Percentiles rank a stretch among this genome's conserved stretches.
These are phyloP conservation scores for Peromyscus nudipes DNA, from an alignment of 2,797 vertebrate genomes.

Conservation along the genomic window DNA sequence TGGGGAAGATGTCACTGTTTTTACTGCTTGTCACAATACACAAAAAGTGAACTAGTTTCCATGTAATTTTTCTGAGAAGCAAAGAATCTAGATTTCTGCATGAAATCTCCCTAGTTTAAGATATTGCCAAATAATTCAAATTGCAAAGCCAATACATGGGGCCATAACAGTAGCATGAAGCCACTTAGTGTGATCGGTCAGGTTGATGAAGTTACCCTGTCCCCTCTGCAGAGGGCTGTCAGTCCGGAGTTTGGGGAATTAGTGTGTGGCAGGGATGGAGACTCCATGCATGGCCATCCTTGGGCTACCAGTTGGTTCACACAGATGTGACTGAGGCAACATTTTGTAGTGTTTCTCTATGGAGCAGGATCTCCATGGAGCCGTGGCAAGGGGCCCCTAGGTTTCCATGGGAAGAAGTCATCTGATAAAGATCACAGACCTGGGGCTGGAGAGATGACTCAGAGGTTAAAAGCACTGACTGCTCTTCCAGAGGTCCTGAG, in stretches of 20 bases:
- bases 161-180: background rate
- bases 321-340: background rate
- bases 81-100: background rate
- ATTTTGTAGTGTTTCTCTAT: background rate
- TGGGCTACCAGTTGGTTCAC: background rate
- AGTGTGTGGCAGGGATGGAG: background rate
- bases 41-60: background rate
- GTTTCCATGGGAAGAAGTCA: background rate
- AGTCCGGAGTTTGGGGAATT: background rate
- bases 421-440: background rate
- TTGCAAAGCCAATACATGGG: background rate
- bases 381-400: background rate
- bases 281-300: rapidly evolving
- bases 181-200: background rate
- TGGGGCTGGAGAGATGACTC: background rate
- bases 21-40: background rate
- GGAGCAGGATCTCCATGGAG: background rate
- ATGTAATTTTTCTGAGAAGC: background rate
- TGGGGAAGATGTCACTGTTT: background rate
- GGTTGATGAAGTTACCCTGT: background rate
- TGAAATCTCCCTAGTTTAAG: background rate
- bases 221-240: background rate
- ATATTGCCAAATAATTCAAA: background rate
- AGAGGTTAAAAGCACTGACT: no score
- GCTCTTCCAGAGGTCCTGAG: no score